These are phyloP conservation scores for Neolamprologus falcicula DNA, from an alignment of 2,113 vertebrate genomes.

Conservation along the genomic window DNA sequence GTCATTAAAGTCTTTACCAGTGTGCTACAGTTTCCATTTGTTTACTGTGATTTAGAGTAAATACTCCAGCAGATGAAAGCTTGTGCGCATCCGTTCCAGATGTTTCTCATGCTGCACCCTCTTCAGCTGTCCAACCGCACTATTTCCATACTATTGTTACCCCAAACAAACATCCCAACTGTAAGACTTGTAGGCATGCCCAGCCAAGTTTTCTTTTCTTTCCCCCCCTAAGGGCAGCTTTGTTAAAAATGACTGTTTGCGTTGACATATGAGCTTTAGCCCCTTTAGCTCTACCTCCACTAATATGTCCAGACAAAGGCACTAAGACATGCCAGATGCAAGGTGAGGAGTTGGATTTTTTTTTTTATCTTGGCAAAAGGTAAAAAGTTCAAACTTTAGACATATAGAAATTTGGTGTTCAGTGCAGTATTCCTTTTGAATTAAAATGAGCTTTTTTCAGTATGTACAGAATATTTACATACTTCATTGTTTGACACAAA, in stretches of 20 bases:
- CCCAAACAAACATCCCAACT: constrained; percentile 60
- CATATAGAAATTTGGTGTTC: background rate
- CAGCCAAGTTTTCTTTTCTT: constrained; percentile 18
- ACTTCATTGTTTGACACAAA: background rate
- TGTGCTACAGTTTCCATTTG: background rate
- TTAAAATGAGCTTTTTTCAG: background rate
- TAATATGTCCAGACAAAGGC: constrained; percentile 57
- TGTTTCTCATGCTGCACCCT: constrained; percentile 22
- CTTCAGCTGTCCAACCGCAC: constrained; percentile 13
- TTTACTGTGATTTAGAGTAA: background rate
- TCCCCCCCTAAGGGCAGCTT: constrained; percentile 31
- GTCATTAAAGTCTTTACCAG: background rate
- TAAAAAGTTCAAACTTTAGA: background rate
- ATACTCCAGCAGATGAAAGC: constrained; percentile 30
- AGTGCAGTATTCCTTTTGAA: background rate
- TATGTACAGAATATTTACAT: background rate
- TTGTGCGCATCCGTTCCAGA: constrained; percentile 5
- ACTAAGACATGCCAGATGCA: constrained; percentile 34
- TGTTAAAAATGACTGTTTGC: constrained; percentile 23
- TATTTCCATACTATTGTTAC: constrained; percentile 43
- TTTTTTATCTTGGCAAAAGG: background rate
- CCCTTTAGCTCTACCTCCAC: constrained; percentile 33
- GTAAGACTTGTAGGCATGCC: constrained; percentile 43
- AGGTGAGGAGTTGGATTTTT: constrained; percentile 7
- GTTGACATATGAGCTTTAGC: constrained; percentile 45